A percentile compares a stretch with the other conserved stretches of the same genome.
These are phyloP conservation scores for Erethizon dorsatum DNA, from an alignment of 2,797 vertebrate species.

Conservation along the genomic window DNA sequence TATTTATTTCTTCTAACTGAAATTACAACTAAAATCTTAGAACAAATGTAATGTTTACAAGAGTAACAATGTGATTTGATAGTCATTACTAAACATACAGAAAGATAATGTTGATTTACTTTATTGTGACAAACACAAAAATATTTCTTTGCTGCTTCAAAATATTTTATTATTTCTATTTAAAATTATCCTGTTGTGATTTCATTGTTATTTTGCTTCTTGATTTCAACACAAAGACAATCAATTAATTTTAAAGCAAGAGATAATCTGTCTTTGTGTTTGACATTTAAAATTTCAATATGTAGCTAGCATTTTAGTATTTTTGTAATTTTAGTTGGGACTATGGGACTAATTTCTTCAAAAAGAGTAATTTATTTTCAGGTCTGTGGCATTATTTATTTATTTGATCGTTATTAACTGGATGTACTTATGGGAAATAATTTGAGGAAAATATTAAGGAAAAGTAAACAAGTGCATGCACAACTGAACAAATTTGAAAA, in stretches of 20 bases:
- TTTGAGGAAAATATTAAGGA: background rate
- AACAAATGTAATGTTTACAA: background rate
- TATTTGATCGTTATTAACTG: background rate
- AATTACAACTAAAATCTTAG: background rate
- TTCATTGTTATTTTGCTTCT: background rate
- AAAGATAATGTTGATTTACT: background rate
- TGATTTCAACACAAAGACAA: conserved; percentile 7
- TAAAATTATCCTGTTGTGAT: background rate
- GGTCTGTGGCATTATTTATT: background rate
- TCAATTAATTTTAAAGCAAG: conserved; percentile 28
- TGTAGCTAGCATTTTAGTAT: background rate
- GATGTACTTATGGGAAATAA: background rate
- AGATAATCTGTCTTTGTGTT: background rate
- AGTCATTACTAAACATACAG: background rate
- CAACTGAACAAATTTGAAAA: background rate
- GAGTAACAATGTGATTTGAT: background rate
- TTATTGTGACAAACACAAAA: background rate
- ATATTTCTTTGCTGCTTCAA: background rate
- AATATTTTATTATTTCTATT: conserved; percentile 12
- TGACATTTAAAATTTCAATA: background rate
- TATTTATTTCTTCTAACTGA: background rate
- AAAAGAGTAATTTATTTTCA: background rate
- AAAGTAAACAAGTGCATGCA: background rate
- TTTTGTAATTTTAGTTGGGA: background rate
- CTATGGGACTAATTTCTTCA: background rate